Evolutionary conservation across 2,888 invertebrate genomes (phyloP).

Genomic region (Yponomeuta plumbellus): DNA sequence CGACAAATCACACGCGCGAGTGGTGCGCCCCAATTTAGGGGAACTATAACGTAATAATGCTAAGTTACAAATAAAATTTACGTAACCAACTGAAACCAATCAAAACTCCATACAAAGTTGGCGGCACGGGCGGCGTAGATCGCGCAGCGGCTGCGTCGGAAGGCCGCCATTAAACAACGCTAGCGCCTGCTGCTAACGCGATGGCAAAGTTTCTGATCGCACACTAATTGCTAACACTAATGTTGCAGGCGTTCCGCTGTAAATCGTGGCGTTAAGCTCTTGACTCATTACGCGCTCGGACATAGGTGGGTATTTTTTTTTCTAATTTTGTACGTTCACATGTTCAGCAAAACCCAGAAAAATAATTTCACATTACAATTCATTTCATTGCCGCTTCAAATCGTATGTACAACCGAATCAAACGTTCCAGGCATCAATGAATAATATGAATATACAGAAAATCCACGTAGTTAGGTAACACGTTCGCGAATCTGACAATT

Average conservation of each 20-base stretch:
- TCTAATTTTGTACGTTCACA: neutral
- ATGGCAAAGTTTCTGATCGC: slow-evolving; percentile 42
- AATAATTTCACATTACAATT: no score
- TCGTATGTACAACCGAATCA: no score
- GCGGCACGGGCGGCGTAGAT: slow-evolving; percentile 10
- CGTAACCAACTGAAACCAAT: slow-evolving; percentile 11
- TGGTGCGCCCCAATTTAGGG: neutral
- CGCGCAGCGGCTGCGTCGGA: slow-evolving; percentile 15
- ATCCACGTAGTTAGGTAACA: no score
- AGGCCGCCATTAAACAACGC: slow-evolving; percentile 24
- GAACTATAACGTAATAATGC: neutral
- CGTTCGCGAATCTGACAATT: no score
- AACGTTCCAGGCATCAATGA: no score
- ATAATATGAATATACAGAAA: no score
- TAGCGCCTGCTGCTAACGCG: slow-evolving; percentile 39
- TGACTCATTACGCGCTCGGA: slow-evolving; percentile 20
- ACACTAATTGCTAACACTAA: slow-evolving; percentile 43
- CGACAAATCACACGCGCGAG: neutral
- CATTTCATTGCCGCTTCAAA: no score
- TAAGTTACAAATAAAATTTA: slow-evolving; percentile 8
- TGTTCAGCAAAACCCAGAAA: neutral
- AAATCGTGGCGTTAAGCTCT: slow-evolving; percentile 24
- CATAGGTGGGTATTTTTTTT: neutral
- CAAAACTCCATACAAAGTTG: slow-evolving; percentile 15
- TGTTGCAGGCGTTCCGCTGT: slow-evolving; percentile 33